Base-by-base conservation (phyloP, 92 coral and sea anemone genomes). In the Montipora capitata region DNA sequence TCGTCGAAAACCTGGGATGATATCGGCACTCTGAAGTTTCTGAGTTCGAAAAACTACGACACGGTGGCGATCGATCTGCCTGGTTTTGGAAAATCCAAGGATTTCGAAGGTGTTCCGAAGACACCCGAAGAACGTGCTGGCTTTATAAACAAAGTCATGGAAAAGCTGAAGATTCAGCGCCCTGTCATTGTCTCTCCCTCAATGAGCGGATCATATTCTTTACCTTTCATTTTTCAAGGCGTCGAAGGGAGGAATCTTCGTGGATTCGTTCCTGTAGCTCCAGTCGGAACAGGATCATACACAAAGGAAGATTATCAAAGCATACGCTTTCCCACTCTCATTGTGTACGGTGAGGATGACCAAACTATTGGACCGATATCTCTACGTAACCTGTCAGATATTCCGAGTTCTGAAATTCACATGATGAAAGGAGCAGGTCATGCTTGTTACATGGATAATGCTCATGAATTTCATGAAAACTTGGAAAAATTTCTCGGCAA, bases 41-140 rank as follows among this genome's bases (percentile, higher is more conserved):
- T 96, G 12, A 67, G 90, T 16, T 76, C 86, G 68, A 87, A 86
- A 57, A 91, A 92, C 35, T 96, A 93, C 84, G 76, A 91, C 45
- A 96, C 93, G n/a, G 73, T 93, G 40, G 98, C 99, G 0, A 49
- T 96, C 13, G 99, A 96, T 87, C 76, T 96, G 74, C 98, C 99
- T 5, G 94, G 89, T 3, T 90, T 71, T 77, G 96, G 96, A 3
- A 95, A 95, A 39, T 95, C 99, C 0, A 76, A 51, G 57, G 82
- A 85, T 3, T 73, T 45, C 40, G 61, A 16, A 14, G 67, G 70
- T 57, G 27, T 77, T 3, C 91, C 91, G n/a, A 78, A 44, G 56
- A 85, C 90, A 20, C 72, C 96, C 0, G 44, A 90, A 20, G 89
- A 90, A 44, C 90, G 93, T 69, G 90, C 89, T 4, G 72, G 80